Percentiles rank a stretch among this genome's conserved stretches.
Conservation (phyloP, 1,140 invertebrate species). For the Drosophila equinoxialis region DNA sequence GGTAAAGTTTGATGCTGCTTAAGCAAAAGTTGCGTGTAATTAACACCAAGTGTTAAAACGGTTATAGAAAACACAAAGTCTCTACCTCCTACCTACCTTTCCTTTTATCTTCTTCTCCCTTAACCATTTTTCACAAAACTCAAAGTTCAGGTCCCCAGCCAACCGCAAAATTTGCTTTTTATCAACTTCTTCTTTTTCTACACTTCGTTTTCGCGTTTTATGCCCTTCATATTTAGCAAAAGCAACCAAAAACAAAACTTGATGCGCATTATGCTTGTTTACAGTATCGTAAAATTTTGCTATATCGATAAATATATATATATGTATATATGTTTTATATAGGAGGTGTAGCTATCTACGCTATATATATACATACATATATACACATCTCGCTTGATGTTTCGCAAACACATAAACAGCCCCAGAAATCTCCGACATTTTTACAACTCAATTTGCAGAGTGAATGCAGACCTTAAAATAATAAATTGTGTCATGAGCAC, state of each 20-base stretch:
- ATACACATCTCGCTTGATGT: conserved; percentile 24
- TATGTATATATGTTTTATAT: conserved; percentile 22
- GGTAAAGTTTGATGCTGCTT: conserved; percentile 59
- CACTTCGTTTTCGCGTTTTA: not conserved
- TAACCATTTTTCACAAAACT: not conserved
- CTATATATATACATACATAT: conserved; percentile 12
- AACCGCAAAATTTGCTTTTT: conserved; percentile 40
- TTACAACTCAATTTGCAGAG: conserved; percentile 71
- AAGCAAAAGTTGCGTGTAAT: conserved; percentile 75
- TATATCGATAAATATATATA: conserved; percentile 43
- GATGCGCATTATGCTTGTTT: conserved; percentile 72
- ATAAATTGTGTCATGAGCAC: conserved; percentile 6
- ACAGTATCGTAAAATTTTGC: conserved; percentile 76
- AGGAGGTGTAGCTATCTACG: not conserved
- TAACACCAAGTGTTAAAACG: conserved; percentile 70
- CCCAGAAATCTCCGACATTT: conserved; percentile 48
- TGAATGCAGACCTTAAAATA: conserved; percentile 47
- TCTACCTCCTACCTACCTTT: not conserved
- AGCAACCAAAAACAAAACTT: conserved; percentile 34
- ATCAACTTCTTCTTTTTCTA: not conserved
- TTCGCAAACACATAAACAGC: conserved; percentile 52
- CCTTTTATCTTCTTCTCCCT: no score
- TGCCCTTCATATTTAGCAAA: no score
- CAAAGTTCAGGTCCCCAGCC: conserved; percentile 4
- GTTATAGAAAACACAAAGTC: conserved; percentile 24